Percentiles rank a stretch among this genome's conserved stretches.
phyloP scores from a whole-genome alignment of 1,140 invertebrate genomes.

The Caenorhabditis tropicalis region DNA sequence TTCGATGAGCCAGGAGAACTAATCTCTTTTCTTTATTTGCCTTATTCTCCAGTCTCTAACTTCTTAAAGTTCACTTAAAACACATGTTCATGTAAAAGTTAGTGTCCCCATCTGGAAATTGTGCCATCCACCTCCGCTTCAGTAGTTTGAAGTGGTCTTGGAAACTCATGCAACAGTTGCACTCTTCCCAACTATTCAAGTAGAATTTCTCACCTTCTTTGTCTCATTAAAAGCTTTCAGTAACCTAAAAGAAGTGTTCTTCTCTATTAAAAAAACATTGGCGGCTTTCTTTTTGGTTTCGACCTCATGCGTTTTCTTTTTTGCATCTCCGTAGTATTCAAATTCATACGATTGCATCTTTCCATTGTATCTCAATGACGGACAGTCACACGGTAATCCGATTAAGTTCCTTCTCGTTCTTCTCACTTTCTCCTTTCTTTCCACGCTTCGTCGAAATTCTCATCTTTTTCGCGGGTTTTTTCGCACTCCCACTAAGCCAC shows the following conservation, averaged over 20 bases:
- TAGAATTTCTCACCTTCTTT: no score
- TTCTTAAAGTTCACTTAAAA: no score
- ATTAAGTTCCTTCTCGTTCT: neutral
- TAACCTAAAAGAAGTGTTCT: no score
- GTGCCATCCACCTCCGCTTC: no score
- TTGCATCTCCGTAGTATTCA: neutral
- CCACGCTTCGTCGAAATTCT: slow-evolving; percentile 21
- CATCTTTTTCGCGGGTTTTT: neutral
- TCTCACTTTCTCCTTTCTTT: slow-evolving; percentile 18
- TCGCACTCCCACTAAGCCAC: neutral
- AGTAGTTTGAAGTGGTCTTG: no score
- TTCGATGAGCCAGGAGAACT: neutral
- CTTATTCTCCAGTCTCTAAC: neutral
- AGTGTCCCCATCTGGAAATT: no score
- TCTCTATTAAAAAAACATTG: no score
- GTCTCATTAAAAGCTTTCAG: no score
- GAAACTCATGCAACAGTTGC: no score
- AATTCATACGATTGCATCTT: slow-evolving; percentile 24
- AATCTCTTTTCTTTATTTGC: neutral
- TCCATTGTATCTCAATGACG: neutral
- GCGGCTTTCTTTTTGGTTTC: neutral
- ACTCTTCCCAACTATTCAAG: no score
- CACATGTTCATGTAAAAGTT: no score
- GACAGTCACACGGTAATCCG: slow-evolving; percentile 30
- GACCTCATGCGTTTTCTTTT: neutral